Percentiles rank a stretch among this genome's conserved stretches.
phyloP scores from a whole-genome alignment of 2,888 invertebrate species.

The Calameuta filiformis region DNA sequence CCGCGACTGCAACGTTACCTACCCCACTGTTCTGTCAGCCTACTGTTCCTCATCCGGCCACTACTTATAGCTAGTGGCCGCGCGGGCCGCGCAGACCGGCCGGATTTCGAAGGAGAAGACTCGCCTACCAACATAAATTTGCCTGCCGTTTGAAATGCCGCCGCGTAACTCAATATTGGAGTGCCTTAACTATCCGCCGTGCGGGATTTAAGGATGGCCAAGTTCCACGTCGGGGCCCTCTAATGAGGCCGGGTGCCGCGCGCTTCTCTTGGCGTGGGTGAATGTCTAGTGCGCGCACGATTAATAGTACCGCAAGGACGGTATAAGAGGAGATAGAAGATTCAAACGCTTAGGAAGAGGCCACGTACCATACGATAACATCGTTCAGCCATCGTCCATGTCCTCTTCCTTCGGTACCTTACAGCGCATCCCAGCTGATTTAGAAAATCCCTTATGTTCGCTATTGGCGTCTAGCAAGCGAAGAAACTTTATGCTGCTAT shows the following conservation, averaged over 20 bases:
- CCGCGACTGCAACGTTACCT: background rate
- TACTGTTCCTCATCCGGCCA: background rate
- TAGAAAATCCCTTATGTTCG: background rate
- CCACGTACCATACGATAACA: background rate
- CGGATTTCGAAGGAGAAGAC: constrained; percentile 15
- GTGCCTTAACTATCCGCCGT: constrained; percentile 37
- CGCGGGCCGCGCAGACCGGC: background rate
- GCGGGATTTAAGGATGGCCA: constrained; percentile 3
- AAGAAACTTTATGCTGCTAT: background rate
- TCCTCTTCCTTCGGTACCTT: background rate
- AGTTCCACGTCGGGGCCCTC: constrained; percentile 22
- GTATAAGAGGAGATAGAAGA: constrained; percentile 26
- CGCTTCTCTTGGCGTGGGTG: constrained; percentile 47
- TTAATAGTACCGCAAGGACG: constrained; percentile 39
- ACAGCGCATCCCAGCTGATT: background rate
- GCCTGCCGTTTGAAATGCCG: constrained; percentile 41
- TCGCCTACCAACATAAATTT: constrained; percentile 36
- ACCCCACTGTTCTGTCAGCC: constrained; percentile 44
- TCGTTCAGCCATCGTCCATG: background rate
- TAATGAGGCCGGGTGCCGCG: constrained; percentile 43
- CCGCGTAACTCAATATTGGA: constrained; percentile 44
- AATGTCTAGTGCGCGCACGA: constrained; percentile 40
- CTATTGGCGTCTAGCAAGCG: background rate
- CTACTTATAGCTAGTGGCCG: background rate
- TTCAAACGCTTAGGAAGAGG: background rate